These are phyloP conservation scores for Pandemis heparana DNA, from an alignment of 2,888 invertebrate genomes.

Conservation along the genomic window DNA sequence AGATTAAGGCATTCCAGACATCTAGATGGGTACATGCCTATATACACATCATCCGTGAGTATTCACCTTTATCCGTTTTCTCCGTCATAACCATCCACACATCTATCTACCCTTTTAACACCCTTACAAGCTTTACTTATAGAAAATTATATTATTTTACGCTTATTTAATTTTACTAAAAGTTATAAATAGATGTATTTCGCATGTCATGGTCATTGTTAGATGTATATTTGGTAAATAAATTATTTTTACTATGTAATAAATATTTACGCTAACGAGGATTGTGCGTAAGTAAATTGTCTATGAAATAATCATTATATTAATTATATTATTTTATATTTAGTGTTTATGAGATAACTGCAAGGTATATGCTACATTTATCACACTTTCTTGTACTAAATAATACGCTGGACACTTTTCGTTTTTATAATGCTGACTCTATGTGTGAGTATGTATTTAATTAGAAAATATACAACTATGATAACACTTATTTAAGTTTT, in stretches of 20 bases:
- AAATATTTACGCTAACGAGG: constrained; percentile 37
- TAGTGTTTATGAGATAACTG: constrained; percentile 7
- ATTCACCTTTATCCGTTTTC: constrained; percentile 45
- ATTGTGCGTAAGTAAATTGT: constrained; percentile 30
- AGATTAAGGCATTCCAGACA: constrained; percentile 79
- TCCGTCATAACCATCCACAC: constrained; percentile 46
- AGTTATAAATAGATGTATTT: constrained; percentile 58
- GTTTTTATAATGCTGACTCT: constrained; percentile 29
- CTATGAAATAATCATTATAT: background rate
- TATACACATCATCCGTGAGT: constrained; percentile 76
- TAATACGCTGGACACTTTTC: constrained; percentile 30
- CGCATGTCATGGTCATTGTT: constrained; percentile 53
- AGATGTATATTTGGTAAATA: constrained; percentile 9
- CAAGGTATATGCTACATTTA: constrained; percentile 23
- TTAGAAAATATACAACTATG: constrained; percentile 1
- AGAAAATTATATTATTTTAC: constrained; percentile 72
- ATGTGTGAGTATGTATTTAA: constrained; percentile 28
- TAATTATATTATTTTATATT: background rate
- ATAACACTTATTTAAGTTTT: background rate
- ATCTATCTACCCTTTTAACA: constrained; percentile 53
- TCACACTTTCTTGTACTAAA: constrained; percentile 22
- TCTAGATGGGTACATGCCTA: constrained; percentile 68
- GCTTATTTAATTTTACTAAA: constrained; percentile 67
- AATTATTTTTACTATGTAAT: constrained; percentile 25
- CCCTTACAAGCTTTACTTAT: constrained; percentile 65